Evolutionary conservation across 2,113 vertebrate species (phyloP).

Genomic region (Danio rerio): GRCz12tu NC_133181.1:17102501-17103000

Average conservation of each 20-base stretch:
- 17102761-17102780: slow-evolving; percentile 48
- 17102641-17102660: slow-evolving; percentile 54
- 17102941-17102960: slow-evolving; percentile 51
- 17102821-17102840: slow-evolving; percentile 40
- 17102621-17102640: slow-evolving; percentile 30
- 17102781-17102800: slow-evolving; percentile 72
- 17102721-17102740: slow-evolving; percentile 87
- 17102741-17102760: slow-evolving; percentile 60
- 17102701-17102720: slow-evolving; percentile 79
- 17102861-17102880: slow-evolving; percentile 63
- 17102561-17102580: slow-evolving; percentile 25
- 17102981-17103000: slow-evolving; percentile 52
- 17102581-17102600: slow-evolving; percentile 64
- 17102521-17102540: slow-evolving; percentile 50
- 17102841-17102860: slow-evolving; percentile 77
- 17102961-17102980: slow-evolving; percentile 59
- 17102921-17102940: slow-evolving; percentile 45
- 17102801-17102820: slow-evolving; percentile 51
- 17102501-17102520: not conserved
- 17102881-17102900: slow-evolving; percentile 41
- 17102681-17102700: slow-evolving; percentile 68
- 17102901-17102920: slow-evolving; percentile 59
- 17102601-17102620: slow-evolving; percentile 49
- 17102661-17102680: slow-evolving; percentile 60
- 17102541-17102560: slow-evolving; percentile 39